Conservation (phyloP, 2,888 invertebrate genomes). For the Ectropis crepuscularia region DNA sequence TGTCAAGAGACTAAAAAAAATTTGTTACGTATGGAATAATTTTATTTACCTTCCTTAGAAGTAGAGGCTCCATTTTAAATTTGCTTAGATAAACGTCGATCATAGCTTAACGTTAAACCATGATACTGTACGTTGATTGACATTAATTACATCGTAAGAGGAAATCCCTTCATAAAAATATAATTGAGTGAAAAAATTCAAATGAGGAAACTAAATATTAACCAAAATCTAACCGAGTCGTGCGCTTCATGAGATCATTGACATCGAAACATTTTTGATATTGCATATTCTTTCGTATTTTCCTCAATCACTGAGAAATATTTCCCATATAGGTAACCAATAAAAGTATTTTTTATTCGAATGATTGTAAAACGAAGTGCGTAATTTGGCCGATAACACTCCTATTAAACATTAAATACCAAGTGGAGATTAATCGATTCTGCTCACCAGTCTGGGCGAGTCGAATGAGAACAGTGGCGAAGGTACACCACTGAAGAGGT, state of each 20-base stretch:
- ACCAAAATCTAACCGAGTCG: not conserved
- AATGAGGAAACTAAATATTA: not conserved
- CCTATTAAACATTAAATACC: constrained; percentile 14
- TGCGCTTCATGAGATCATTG: constrained; percentile 1
- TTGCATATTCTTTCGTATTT: not conserved
- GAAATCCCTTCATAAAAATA: not conserved
- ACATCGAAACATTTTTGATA: constrained; percentile 1
- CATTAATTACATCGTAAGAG: not conserved
- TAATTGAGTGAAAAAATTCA: constrained; percentile 1
- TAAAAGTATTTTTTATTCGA: constrained; percentile 4
- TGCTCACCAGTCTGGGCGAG: constrained; percentile 30
- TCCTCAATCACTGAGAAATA: not conserved
- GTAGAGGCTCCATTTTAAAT: too few species aligned
- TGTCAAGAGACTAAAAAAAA: too few species aligned
- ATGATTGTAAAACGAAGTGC: constrained; percentile 21
- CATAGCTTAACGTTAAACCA: too few species aligned
- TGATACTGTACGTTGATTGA: not conserved
- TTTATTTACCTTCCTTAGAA: too few species aligned
- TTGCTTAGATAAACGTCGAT: too few species aligned
- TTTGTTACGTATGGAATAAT: too few species aligned
- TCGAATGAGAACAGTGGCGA: constrained; percentile 13
- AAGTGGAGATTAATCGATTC: constrained; percentile 15
- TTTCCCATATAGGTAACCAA: not conserved
- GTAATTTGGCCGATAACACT: constrained; percentile 25
- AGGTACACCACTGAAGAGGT: constrained; percentile 10